Conservation (phyloP, 2,797 vertebrate species). For the Selene dorsalis region DNA sequence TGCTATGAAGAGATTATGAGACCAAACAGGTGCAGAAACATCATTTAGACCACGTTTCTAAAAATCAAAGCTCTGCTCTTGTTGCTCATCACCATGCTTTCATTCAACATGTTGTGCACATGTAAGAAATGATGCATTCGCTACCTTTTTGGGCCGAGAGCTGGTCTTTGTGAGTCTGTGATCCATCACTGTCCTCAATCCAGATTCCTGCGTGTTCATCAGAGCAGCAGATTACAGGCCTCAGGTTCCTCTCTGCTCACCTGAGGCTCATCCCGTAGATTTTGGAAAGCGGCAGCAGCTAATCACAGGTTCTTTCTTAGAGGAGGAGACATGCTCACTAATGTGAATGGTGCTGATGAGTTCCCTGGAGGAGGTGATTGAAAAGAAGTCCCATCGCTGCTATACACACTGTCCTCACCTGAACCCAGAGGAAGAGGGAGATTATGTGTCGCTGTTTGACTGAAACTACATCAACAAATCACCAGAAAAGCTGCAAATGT, state of each 20-base stretch:
- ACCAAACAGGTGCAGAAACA: too few relatives aligned
- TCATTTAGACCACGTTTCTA: not conserved
- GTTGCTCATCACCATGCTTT: not conserved
- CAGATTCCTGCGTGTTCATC: constrained; percentile 42
- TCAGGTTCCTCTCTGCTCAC: constrained; percentile 23
- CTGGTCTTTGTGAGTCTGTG: not conserved
- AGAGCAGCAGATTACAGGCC: constrained; percentile 35
- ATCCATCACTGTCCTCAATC: constrained; percentile 2
- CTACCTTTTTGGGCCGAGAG: not conserved
- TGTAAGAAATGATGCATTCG: not conserved
- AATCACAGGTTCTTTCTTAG: constrained; percentile 43
- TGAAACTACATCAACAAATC: too few relatives aligned
- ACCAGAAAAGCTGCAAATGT: too few relatives aligned
- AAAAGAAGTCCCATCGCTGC: constrained; percentile 12
- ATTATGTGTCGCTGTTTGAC: too few relatives aligned
- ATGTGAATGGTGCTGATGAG: constrained; percentile 48
- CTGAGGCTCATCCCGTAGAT: constrained; percentile 43
- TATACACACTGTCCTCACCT: constrained; percentile 13
- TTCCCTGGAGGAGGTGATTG: constrained; percentile 27
- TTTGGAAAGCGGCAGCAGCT: constrained; percentile 17
- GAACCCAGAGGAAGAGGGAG: not conserved
- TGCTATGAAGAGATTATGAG: too few relatives aligned
- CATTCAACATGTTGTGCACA: not conserved
- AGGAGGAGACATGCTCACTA: constrained; percentile 19
- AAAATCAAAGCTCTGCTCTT: not conserved